Conservation (phyloP, 2,888 invertebrate species). For the Noctua janthina region DNA sequence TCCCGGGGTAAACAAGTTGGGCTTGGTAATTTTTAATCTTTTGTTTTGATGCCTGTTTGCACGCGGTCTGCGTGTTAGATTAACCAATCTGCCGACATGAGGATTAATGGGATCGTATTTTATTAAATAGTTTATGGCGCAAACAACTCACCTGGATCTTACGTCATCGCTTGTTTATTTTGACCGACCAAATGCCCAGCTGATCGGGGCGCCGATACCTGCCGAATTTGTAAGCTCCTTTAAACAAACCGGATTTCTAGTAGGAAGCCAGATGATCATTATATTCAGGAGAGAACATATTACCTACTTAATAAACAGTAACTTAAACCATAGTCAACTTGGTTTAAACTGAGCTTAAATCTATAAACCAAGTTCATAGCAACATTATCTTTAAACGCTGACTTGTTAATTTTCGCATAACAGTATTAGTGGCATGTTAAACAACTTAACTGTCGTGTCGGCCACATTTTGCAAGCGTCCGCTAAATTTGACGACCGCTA, state of each 20-base stretch:
- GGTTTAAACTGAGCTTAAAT: slow-evolving; percentile 29
- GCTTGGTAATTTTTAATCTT: slow-evolving; percentile 74
- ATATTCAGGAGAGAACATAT: neutral
- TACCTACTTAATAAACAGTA: neutral
- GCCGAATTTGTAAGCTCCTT: slow-evolving; percentile 15
- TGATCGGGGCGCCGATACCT: slow-evolving; percentile 26
- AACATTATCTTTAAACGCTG: slow-evolving; percentile 42
- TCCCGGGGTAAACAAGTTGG: slow-evolving; percentile 73
- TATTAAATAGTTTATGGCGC: slow-evolving; percentile 56
- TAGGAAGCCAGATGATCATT: neutral
- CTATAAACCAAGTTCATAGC: slow-evolving; percentile 43
- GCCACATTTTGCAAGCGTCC: slow-evolving; percentile 78
- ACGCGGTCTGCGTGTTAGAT: slow-evolving; percentile 63
- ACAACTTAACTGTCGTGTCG: slow-evolving; percentile 77
- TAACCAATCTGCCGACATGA: slow-evolving; percentile 56
- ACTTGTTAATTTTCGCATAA: slow-evolving; percentile 77
- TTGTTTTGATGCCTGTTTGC: slow-evolving; percentile 71
- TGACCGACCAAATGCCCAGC: slow-evolving; percentile 34
- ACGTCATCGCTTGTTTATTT: slow-evolving; percentile 56
- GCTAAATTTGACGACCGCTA: slow-evolving; percentile 81
- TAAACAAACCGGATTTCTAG: slow-evolving; percentile 19
- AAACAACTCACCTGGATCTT: slow-evolving; percentile 52
- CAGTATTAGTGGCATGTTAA: slow-evolving; percentile 80
- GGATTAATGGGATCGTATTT: slow-evolving; percentile 67
- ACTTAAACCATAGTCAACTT: neutral